Base-by-base conservation (phyloP, 2,888 invertebrate species). In the Dioctria linearis region DNA sequence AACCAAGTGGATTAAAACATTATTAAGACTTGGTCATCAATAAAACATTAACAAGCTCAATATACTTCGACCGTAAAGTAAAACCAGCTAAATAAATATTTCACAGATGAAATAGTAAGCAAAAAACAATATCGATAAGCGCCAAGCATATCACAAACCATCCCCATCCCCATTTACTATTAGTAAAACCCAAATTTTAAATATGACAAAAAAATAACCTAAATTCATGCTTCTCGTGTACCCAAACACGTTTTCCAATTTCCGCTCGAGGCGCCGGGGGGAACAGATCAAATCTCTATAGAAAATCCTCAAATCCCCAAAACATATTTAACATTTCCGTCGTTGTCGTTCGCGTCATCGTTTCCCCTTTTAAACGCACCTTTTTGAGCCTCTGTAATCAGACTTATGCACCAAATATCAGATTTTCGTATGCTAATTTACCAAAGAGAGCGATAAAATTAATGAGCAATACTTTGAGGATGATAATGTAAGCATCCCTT, bases 351-450 rank as follows among this genome's bases (percentile, higher is more conserved):
- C 49, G 63, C 63, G 73, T 54, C 67, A 43, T n/a, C 63, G 13
- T 63, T 37, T 40, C 63, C 65, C 37, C 49, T 25, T 25, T 42
- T 4, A 13, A 49, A 71, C 5, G 37, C 25, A 5, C 39, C 63
- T 11, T 78, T 42, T 76, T 11, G 37, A 54, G 54, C 65, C 78
- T 78, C 61, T 82, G 25, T 25, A 82, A 82, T 82, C 81, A 80
- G 80, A 80, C 71, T 81, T 81, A 81, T 81, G 75, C 67, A 71
- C 73, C 78, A 78, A 25, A 82, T 82, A 82, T 82, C 82, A 80
- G 82, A 82, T 82, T 82, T 82, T 82, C 80, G 80, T 80, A 82
- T 80, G 82, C 82, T 82, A 82, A 82, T 82, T 82, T 82, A 57
- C 63, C 80, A 78, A 80, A 80, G 80, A 81, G 69, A 80, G 78